phyloP scores from a whole-genome alignment of 1,140 invertebrate genomes.

The Charaxes varanes region DNA sequence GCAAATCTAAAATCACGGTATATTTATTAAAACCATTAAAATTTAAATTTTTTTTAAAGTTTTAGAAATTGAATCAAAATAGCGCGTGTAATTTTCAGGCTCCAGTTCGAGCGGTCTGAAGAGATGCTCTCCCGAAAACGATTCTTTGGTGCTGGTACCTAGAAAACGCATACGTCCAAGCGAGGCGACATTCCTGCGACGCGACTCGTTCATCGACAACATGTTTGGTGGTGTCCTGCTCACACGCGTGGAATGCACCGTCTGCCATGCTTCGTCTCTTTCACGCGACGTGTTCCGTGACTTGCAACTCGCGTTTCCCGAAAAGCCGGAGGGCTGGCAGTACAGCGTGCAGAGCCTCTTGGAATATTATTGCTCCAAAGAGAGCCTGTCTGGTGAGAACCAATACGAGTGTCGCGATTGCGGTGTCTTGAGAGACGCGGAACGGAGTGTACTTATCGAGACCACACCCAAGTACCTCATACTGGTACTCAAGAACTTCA shows the following conservation, averaged over 20 bases:
- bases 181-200: conserved; percentile 31
- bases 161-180: conserved; percentile 34
- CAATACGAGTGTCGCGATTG: conserved; percentile 88
- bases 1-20: no score
- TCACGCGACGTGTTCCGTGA: conserved; percentile 87
- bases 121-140: conserved; percentile 15
- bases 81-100: no score
- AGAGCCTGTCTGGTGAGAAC: conserved; percentile 85
- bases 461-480: conserved; percentile 85
- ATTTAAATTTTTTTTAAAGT: no score
- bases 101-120: conserved; percentile 18
- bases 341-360: conserved; percentile 82
- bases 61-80: no score
- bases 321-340: conserved; percentile 70
- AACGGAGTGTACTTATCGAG: conserved; percentile 82
- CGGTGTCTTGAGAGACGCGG: conserved; percentile 82
- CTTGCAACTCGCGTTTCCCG: conserved; percentile 87
- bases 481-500: conserved; percentile 87
- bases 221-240: conserved; percentile 83
- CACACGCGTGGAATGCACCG: conserved; percentile 82
- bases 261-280: conserved; percentile 80
- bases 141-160: conserved; percentile 8
- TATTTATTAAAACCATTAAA: no score
- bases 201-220: conserved; percentile 36
- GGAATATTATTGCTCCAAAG: conserved; percentile 84